Percentiles rank a stretch among this genome's conserved stretches.
phyloP scores from a whole-genome alignment of 2,888 invertebrate genomes.

The Scaptomyza parva region DNA sequence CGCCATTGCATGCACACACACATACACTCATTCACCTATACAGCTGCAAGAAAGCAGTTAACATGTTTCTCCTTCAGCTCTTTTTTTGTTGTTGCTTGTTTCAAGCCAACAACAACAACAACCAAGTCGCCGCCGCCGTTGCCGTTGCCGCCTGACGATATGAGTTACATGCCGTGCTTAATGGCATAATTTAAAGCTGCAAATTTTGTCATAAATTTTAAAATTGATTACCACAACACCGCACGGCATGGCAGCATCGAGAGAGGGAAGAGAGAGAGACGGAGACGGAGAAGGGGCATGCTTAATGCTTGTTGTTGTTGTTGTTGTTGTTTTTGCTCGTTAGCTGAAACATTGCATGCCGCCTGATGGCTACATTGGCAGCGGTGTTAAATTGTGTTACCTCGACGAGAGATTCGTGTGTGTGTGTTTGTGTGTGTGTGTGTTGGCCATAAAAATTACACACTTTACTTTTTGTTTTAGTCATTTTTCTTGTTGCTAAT shows the following conservation, averaged over 20 bases:
- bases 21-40: conserved; percentile 28
- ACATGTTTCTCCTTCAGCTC: conserved; percentile 77
- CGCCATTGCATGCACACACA: conserved; percentile 71
- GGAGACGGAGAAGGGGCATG: conserved; percentile 60
- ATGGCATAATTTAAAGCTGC: conserved; percentile 84
- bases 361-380: conserved; percentile 77
- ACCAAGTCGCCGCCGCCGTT: too few species aligned
- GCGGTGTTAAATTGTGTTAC: conserved; percentile 69
- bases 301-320: conserved; percentile 25
- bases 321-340: conserved; percentile 72
- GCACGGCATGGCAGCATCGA: neutral
- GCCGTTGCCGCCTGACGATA: conserved; percentile 78
- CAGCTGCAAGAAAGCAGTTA: conserved; percentile 73
- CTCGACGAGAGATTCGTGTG: conserved; percentile 18
- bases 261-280: neutral
- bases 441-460: conserved; percentile 61
- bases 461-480: conserved; percentile 63
- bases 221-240: conserved; percentile 78
- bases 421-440: neutral
- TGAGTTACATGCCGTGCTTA: conserved; percentile 84
- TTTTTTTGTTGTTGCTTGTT: conserved; percentile 47
- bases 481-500: conserved; percentile 62
- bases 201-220: conserved; percentile 84
- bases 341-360: conserved; percentile 76
- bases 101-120: conserved; percentile 73